Percentiles rank a stretch among this genome's conserved stretches.
These are phyloP conservation scores for Halictus ligatus DNA, from an alignment of 2,888 invertebrate genomes.

Conservation along the genomic window DNA sequence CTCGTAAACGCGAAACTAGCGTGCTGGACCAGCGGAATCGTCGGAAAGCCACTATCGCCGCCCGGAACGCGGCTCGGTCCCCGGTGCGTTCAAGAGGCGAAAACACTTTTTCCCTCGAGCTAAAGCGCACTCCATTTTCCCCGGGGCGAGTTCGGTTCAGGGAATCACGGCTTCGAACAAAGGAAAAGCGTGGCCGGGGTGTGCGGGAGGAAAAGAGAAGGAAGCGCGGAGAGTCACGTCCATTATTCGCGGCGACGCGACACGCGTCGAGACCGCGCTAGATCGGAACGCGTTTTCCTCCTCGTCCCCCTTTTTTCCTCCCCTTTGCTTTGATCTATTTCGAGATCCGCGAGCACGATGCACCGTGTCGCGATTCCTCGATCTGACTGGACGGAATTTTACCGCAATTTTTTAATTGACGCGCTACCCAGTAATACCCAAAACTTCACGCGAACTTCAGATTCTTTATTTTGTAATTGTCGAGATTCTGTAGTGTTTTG, in stretches of 20 bases:
- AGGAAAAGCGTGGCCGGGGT: background rate
- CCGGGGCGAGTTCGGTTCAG: slow-evolving; percentile 9
- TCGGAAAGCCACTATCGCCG: background rate
- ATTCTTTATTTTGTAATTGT: too few species aligned
- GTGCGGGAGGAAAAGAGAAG: background rate
- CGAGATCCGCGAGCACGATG: slow-evolving; percentile 1
- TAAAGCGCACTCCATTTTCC: slow-evolving; percentile 36
- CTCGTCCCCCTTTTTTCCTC: background rate
- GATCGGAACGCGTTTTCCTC: slow-evolving; percentile 8
- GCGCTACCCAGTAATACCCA: background rate
- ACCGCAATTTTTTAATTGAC: background rate
- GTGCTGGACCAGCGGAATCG: background rate
- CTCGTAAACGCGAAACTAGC: background rate
- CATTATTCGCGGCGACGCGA: slow-evolving; percentile 29
- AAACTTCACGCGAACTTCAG: too few species aligned
- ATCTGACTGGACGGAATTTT: background rate
- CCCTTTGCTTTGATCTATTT: background rate
- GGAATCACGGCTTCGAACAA: slow-evolving; percentile 3
- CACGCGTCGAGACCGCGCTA: slow-evolving; percentile 33
- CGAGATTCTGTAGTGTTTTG: too few species aligned
- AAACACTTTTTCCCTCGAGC: slow-evolving; percentile 16
- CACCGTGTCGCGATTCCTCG: background rate
- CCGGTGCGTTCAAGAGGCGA: slow-evolving; percentile 15
- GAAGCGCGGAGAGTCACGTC: background rate
- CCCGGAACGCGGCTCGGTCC: background rate